Conservation (phyloP, 2,797 vertebrate species). For the Gymnodraco acuticeps region DNA sequence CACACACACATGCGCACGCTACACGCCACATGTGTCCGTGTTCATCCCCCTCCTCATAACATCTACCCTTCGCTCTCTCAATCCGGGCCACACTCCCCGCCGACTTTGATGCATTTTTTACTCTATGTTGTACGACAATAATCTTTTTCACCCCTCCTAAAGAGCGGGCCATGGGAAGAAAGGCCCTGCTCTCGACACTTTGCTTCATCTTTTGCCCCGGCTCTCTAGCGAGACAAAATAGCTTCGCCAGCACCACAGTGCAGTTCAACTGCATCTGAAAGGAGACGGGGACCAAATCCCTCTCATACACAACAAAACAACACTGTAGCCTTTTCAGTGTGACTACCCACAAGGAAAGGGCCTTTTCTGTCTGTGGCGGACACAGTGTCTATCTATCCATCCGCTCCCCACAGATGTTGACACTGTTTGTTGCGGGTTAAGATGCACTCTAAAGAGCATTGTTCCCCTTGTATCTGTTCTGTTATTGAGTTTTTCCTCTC, state of each 20-base stretch:
- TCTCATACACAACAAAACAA: slow-evolving; percentile 81
- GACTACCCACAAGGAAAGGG: slow-evolving; percentile 86
- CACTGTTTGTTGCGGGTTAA: slow-evolving; percentile 92
- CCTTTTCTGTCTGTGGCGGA: slow-evolving; percentile 82
- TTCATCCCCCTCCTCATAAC: slow-evolving; percentile 65
- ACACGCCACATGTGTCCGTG: slow-evolving; percentile 69
- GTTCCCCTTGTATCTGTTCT: slow-evolving; percentile 93
- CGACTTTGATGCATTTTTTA: slow-evolving; percentile 79
- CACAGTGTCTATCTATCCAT: slow-evolving; percentile 79
- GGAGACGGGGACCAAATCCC: slow-evolving; percentile 83
- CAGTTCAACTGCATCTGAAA: slow-evolving; percentile 87
- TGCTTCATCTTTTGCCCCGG: slow-evolving; percentile 76
- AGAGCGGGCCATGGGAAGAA: slow-evolving; percentile 81
- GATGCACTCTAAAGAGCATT: slow-evolving; percentile 94
- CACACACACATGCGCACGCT: slow-evolving; percentile 41
- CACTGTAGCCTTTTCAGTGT: slow-evolving; percentile 90
- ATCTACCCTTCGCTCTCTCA: slow-evolving; percentile 73
- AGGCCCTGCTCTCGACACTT: slow-evolving; percentile 71
- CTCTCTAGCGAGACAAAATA: slow-evolving; percentile 83
- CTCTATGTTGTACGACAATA: slow-evolving; percentile 79
- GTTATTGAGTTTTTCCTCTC: slow-evolving; percentile 87
- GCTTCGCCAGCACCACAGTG: slow-evolving; percentile 81
- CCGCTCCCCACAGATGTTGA: slow-evolving; percentile 93
- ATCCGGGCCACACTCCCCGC: slow-evolving; percentile 76
- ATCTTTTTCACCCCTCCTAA: slow-evolving; percentile 85